Percentiles rank a stretch among this genome's conserved stretches.
These are phyloP conservation scores for Orthonyx spaldingii DNA, from an alignment of 2,113 vertebrate species.

Conservation along the genomic window DNA sequence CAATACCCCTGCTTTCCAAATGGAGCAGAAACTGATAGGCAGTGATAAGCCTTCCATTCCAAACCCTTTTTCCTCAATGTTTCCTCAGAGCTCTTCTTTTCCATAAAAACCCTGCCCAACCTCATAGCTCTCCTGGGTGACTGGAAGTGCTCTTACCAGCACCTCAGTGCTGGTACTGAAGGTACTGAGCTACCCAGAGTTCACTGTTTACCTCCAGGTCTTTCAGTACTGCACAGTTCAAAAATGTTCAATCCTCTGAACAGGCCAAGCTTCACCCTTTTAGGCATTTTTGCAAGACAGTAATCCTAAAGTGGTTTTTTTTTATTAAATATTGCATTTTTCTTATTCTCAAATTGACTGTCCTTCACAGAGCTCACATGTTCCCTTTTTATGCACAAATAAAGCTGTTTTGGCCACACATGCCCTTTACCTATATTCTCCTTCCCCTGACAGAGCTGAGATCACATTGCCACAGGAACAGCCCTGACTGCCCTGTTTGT, in stretches of 20 bases:
- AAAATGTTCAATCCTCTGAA: neutral
- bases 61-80: neutral
- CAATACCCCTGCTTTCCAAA: neutral
- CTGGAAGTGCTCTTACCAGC: neutral
- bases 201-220: neutral
- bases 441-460: neutral
- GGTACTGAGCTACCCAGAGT: too few relatives aligned
- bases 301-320: neutral
- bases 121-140: neutral
- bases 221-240: neutral
- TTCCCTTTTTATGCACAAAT: neutral
- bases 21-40: neutral
- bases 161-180: too few relatives aligned
- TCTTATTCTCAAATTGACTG: neutral
- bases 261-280: neutral
- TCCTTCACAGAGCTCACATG: neutral
- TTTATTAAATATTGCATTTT: neutral
- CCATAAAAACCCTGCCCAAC: fast-evolving
- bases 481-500: neutral
- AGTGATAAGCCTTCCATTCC: neutral
- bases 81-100: neutral
- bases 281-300: neutral
- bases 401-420: fast-evolving
- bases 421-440: neutral
- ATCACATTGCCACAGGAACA: neutral